Evolutionary conservation across 2,888 invertebrate species (phyloP).

Genomic region (Flexamia atlantica): DNA sequence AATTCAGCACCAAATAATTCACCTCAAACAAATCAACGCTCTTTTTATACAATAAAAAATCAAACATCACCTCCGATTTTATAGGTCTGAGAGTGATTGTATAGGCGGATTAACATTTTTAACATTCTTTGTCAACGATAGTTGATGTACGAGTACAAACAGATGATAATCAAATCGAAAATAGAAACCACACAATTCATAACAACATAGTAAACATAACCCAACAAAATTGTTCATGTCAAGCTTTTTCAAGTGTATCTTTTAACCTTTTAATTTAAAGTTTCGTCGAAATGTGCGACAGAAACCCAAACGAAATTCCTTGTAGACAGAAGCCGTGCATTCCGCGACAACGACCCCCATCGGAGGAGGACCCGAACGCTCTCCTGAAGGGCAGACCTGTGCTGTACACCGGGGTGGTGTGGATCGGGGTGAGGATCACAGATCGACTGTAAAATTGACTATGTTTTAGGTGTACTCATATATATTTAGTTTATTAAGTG

Average conservation of each 20-base stretch:
- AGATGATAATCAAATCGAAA: background rate
- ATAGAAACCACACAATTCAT: background rate
- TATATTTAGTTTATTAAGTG: too few species aligned
- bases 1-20: too few species aligned
- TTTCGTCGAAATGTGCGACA: background rate
- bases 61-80: too few species aligned
- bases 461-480: too few species aligned
- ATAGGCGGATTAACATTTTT: too few species aligned
- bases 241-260: background rate
- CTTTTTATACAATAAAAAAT: too few species aligned
- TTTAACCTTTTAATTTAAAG: background rate
- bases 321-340: conserved; percentile 5
- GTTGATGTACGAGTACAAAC: background rate
- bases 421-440: conserved; percentile 38
- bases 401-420: conserved; percentile 20
- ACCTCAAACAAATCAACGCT: too few species aligned
- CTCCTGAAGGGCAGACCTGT: conserved; percentile 3
- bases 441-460: too few species aligned
- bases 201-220: conserved; percentile 48
- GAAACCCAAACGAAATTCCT: background rate
- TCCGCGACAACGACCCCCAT: background rate
- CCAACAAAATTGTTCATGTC: conserved; percentile 33
- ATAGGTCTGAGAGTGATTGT: too few species aligned
- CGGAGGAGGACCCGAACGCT: background rate
- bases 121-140: too few species aligned